phyloP scores from a whole-genome alignment of 2,113 vertebrate genomes.

The Trichechus manatus region DNA sequence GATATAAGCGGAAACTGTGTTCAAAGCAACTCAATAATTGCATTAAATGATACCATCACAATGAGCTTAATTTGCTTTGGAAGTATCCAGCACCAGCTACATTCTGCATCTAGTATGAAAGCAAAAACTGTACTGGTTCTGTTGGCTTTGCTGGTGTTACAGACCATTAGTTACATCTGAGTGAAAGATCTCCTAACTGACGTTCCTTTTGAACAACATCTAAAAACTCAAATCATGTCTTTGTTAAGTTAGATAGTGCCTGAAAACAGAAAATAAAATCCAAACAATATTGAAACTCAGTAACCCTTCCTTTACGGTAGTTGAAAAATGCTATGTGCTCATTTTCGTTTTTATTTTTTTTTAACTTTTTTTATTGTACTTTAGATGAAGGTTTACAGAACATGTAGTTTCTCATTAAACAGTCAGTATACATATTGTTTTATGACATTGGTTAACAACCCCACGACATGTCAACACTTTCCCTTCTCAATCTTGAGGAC shows the following conservation, averaged over 20 bases:
- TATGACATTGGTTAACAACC: too few relatives aligned
- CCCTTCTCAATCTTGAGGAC: too few relatives aligned
- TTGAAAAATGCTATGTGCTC: not conserved
- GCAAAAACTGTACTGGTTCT: not conserved
- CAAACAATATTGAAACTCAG: not conserved
- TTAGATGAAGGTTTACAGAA: too few relatives aligned
- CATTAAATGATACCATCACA: not conserved
- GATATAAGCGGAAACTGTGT: not conserved
- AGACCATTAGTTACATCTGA: not conserved
- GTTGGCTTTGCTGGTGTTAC: not conserved
- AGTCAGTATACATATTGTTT: too few relatives aligned
- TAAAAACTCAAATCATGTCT: not conserved
- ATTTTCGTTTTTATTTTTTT: not conserved
- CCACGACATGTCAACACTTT: too few relatives aligned
- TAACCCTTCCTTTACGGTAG: not conserved
- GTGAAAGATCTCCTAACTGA: not conserved
- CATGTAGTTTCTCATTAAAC: too few relatives aligned
- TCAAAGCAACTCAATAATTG: not conserved
- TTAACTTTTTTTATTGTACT: too few relatives aligned
- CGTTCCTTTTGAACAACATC: not conserved
- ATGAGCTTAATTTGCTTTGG: not conserved
- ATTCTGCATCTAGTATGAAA: not conserved
- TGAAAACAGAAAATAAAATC: not conserved
- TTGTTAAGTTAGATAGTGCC: not conserved
- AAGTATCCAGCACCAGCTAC: not conserved